Evolutionary conservation across 2,888 invertebrate species (phyloP), one percentile per base, ranked within the genome.

Genomic region (Mesoligia furuncula): DNA sequence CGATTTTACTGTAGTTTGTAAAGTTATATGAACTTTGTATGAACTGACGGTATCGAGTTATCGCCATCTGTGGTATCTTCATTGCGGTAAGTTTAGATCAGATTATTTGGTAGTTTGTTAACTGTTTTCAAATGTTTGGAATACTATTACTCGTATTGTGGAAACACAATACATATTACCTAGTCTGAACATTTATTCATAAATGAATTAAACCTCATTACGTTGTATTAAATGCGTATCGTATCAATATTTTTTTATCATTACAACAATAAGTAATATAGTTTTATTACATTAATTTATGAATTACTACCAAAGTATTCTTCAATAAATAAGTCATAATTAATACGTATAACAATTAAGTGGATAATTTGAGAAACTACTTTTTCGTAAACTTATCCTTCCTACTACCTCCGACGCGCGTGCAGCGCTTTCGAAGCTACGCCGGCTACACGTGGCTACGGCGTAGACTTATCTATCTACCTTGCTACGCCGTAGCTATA

Each of bases 1-100:
- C 85, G 85, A 87, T 86, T 88, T 87, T 89, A 87, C 89, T 86
- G 85, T 87, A 88, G 86, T 86, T 87, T 70, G 48, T 81, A 78
- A 88, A 84, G 77, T 83, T 84, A 69, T 73, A 79, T 77, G 71
- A 83, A 89, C 86, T 88, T 88, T 89, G 73, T 87, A 87, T 80
- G 69, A 88, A 85, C 84, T 88, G 81, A 81, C 77, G 85, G 81
- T 84, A 76, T 83, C 78, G 76, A 78, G 80, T 84, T 86, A 80
- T 83, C 70, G 86, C 73, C 78, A 66, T 81, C 76, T 76, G 77
- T 79, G 82, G 75, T 81, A 73, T 81, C 81, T 83, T 83, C 83
- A 81, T 65, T 82, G 80, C 64, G 88, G 89, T 89, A 87, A 88
- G 85, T 88, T 85, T 87, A 82, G 75, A 79, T 84, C 69, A 27